Base-by-base conservation (phyloP, 2,888 invertebrate genomes). In the Silvanus unidentatus region DNA sequence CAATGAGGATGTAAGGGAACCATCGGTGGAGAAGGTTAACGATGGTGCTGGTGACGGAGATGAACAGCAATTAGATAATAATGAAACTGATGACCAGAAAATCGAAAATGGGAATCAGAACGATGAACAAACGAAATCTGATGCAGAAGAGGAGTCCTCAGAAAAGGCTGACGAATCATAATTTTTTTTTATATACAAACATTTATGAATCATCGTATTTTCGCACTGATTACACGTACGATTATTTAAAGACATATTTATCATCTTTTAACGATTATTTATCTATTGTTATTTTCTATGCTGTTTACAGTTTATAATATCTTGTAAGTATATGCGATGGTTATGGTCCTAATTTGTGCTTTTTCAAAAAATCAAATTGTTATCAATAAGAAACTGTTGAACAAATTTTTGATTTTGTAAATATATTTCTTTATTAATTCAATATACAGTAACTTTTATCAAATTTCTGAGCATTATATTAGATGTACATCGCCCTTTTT, bases 401-500 rank as follows among this genome's bases (percentile, higher is more conserved):
- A 22, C 22, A 22, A 22, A 22, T 22, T 22, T 22, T 22, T 8
- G 22, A 22, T 22, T 22, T 22, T 22, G 22, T 22, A 22, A 22
- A 22, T 22, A 22, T 22, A 22, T 22, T 22, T 22, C 22, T 22
- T 22, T 22, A 22, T 22, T 22, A 22, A 22, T 22, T 22, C 8
- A 22, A 22, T 5, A 22, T 22, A 5, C 22, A 22, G 22, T 22
- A 22, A 22, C 22, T 22, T 22, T 22, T 22, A n/a, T n/a, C n/a
- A 22, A 22, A 22, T 5, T 22, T 3, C 22, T 22, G 22, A 16
- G 10, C 11, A 30, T 32, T 66, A 82, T 50, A 84, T 81, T 40
- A 91, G 76, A 63, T 84, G 81, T n/a, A 88, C 84, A 68, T 81
- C 78, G 37, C 84, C 86, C 66, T 76, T 80, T 66, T 84, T 83